These are phyloP conservation scores for Paradoxurus hermaphroditus DNA, from an alignment of 2,113 vertebrate species.

Conservation along the genomic window DNA sequence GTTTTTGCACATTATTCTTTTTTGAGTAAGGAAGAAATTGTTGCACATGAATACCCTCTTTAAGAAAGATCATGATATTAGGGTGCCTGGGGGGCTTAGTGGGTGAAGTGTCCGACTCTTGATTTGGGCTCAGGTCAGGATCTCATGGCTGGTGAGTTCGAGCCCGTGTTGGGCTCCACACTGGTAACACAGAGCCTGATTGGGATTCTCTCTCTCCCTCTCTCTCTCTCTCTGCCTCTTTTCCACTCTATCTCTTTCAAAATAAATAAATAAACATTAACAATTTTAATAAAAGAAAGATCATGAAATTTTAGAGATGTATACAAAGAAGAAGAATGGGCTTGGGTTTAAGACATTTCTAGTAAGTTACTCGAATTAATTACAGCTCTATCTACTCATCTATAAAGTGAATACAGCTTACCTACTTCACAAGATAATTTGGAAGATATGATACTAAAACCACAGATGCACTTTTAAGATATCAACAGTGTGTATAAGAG, in stretches of 20 bases:
- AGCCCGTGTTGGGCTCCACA: too few relatives aligned
- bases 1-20: not conserved
- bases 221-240: too few relatives aligned
- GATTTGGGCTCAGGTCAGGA: too few relatives aligned
- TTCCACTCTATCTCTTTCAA: too few relatives aligned
- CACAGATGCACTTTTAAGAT: not conserved
- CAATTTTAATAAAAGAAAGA: too few relatives aligned
- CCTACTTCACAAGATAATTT: not conserved
- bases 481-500: not conserved
- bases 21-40: not conserved
- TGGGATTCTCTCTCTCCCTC: too few relatives aligned
- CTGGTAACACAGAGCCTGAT: too few relatives aligned
- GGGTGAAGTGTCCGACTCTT: too few relatives aligned
- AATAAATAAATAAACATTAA: too few relatives aligned
- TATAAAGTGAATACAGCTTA: not conserved
- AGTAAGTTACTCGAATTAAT: not conserved
- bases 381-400: not conserved
- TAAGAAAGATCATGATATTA: not conserved
- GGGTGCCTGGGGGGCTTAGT: too few relatives aligned
- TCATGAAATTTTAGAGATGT: not conserved
- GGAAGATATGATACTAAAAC: not conserved
- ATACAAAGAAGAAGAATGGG: not conserved
- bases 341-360: not conserved
- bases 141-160: too few relatives aligned
- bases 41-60: not conserved